A percentile compares a stretch with the other conserved stretches of the same genome.
These are phyloP conservation scores for Chromoteleia sp. DNA, from an alignment of 2,888 invertebrate species.

Conservation along the genomic window DNA sequence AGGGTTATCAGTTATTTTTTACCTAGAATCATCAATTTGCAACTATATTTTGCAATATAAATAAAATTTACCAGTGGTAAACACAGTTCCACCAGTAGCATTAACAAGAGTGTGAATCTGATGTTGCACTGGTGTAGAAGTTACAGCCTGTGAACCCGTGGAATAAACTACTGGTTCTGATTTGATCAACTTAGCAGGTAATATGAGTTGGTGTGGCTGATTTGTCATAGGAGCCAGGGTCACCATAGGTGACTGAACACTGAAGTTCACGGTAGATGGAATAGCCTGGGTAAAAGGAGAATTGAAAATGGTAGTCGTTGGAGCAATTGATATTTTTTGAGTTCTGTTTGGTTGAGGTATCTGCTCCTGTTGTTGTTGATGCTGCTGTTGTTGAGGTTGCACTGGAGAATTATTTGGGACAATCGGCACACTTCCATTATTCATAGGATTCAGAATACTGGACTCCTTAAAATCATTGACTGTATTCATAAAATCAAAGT, in stretches of 20 bases:
- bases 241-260: conserved; percentile 82
- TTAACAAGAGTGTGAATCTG: conserved; percentile 88
- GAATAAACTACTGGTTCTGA: conserved; percentile 82
- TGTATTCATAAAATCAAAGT: conserved; percentile 85
- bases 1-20: too few relatives aligned
- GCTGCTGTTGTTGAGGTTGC: conserved; percentile 43
- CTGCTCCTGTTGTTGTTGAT: conserved; percentile 52
- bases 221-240: conserved; percentile 80
- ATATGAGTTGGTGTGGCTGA: conserved; percentile 79
- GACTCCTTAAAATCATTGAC: conserved; percentile 75
- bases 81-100: conserved; percentile 88
- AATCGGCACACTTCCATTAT: conserved; percentile 72
- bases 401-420: conserved; percentile 54
- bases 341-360: conserved; percentile 69
- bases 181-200: conserved; percentile 83
- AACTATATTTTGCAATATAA: too few relatives aligned
- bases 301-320: conserved; percentile 79
- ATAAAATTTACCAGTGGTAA: conserved; percentile 88
- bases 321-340: conserved; percentile 73
- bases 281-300: conserved; percentile 78
- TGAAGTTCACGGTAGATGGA: conserved; percentile 81
- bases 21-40: too few relatives aligned
- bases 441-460: conserved; percentile 39
- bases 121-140: conserved; percentile 80
- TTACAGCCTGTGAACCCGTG: conserved; percentile 78